Base-by-base conservation (phyloP, 2,113 vertebrate species). In the Amblyopsis rosae region DNA sequence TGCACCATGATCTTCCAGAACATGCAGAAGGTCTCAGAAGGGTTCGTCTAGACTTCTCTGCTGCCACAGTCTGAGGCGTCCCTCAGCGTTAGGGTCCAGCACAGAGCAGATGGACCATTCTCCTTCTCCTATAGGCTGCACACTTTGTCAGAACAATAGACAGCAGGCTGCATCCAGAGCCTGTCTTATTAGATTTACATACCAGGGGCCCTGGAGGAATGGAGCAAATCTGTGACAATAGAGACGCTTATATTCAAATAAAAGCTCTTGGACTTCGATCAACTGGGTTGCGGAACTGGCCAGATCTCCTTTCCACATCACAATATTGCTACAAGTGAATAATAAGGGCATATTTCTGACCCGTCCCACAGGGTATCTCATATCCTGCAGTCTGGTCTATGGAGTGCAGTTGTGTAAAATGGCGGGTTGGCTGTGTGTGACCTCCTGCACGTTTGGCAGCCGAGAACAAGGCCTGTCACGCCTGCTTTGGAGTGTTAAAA, bases 401-500 rank as follows among this genome's bases (percentile, higher is more conserved):
- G 35, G 35, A 41, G 35, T 8, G 7, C 4, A 41, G 35, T 41
- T 5, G 35, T 41, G 35, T 41, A 5, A 41, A 41, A 41, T 41
- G 35, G 35, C 35, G 4, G 4, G 50, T 19, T n/a, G 62, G 75
- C 61, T 19, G 19, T 80, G 75, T 82, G 78, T 74, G 82, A 74
- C 65, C 60, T 68, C 59, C 26, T 79, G 59, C 62, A 48, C 71
- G 69, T 77, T 83, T 69, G 84, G 80, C 80, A 86, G 77, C 79
- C 50, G 15, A 0, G n/a, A 79, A 69, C 54, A 59, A 74, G 69
- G 72, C 77, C 82, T 73, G 79, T 87, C 82, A 91, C 47, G 55
- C 82, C 88, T 74, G 70, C 84, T 89, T 89, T 79, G 57, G 57
- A 79, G 76, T 84, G 75, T 59, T 91, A 86, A 92, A 86, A 84